Evolutionary conservation across 1,140 invertebrate species (phyloP).

Genomic region (Dendrolimus kikuchii): DNA sequence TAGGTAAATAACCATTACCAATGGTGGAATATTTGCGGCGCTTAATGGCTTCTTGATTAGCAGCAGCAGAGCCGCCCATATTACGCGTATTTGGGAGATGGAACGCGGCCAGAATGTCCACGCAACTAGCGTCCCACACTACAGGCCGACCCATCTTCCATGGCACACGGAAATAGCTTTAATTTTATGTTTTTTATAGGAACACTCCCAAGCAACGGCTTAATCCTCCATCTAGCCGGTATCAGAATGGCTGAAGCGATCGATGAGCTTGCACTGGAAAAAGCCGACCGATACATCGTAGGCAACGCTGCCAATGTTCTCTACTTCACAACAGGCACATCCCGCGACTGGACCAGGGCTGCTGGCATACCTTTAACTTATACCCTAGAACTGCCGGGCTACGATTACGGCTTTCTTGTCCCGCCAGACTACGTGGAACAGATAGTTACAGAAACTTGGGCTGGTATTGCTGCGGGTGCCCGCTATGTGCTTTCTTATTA

Average conservation of each 20-base stretch:
- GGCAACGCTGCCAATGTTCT: slow-evolving; percentile 77
- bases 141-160: too few relatives aligned
- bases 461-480: slow-evolving; percentile 72
- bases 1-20: too few relatives aligned
- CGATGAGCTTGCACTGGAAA: slow-evolving; percentile 47
- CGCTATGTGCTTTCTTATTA: slow-evolving; percentile 27
- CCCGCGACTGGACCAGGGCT: slow-evolving; percentile 78
- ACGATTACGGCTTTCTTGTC: slow-evolving; percentile 73
- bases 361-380: slow-evolving; percentile 77
- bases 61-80: too few relatives aligned
- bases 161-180: too few relatives aligned
- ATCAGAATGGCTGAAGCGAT: slow-evolving; percentile 56
- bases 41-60: too few relatives aligned
- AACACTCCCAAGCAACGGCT: slow-evolving; percentile 47
- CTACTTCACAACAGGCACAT: slow-evolving; percentile 71
- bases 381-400: slow-evolving; percentile 79
- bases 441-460: slow-evolving; percentile 81
- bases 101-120: too few relatives aligned
- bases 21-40: too few relatives aligned
- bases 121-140: too few relatives aligned
- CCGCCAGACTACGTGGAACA: slow-evolving; percentile 76
- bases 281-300: slow-evolving; percentile 69
- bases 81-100: too few relatives aligned
- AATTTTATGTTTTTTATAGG: slow-evolving; percentile 23
- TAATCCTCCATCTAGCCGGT: slow-evolving; percentile 44